Base-by-base conservation (phyloP, 2,888 invertebrate species). In the Drosophila tanythrix region DNA sequence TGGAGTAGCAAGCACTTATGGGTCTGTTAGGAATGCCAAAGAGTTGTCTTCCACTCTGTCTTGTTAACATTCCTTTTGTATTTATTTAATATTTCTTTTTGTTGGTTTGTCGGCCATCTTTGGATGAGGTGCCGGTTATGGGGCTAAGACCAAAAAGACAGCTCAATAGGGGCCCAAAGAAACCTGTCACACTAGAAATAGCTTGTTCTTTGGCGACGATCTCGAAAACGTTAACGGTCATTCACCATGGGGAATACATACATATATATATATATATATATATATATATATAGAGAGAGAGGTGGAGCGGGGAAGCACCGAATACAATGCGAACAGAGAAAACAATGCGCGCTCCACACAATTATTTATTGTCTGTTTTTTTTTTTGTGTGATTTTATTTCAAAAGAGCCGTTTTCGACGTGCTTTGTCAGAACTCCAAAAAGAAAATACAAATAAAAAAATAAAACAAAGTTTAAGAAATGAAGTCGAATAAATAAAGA, bases 191-290 rank as follows among this genome's bases (percentile, higher is more conserved):
- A 59, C 73, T 73, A 76, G 70, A 68, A 57, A 43, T 78, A 57
- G 55, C 74, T 67, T 68, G 72, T 79, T 69, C 79, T 78, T 79
- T 53, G 52, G 67, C 68, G 77, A 64, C 76, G 71, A 83, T 70
- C 82, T 70, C 66, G 51, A 69, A 76, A 72, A 81, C 79, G 76
- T 81, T 86, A 86, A 88, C 84, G 84, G 89, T 88, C 84, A 85
- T 85, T 85, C 83, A 88, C 83, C 83, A 88, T 27, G 31, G 38
- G 2, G 11, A 36, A 18, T 21, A 21, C 3, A 8, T 2, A 13
- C 2, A 35, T 13, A 5, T 13, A 13, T 13, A 13, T 13, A 35
- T 13, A 35, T 35, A 35, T 35, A 35, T 35, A 35, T 13, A 13
- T 1, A 33, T 13, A 35, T 35, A 35, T 35, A 35, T 35, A 35